A percentile compares a stretch with the other conserved stretches of the same genome.
phyloP scores from a whole-genome alignment of 2,797 vertebrate species.

The Alcedo quadribrachys region DNA sequence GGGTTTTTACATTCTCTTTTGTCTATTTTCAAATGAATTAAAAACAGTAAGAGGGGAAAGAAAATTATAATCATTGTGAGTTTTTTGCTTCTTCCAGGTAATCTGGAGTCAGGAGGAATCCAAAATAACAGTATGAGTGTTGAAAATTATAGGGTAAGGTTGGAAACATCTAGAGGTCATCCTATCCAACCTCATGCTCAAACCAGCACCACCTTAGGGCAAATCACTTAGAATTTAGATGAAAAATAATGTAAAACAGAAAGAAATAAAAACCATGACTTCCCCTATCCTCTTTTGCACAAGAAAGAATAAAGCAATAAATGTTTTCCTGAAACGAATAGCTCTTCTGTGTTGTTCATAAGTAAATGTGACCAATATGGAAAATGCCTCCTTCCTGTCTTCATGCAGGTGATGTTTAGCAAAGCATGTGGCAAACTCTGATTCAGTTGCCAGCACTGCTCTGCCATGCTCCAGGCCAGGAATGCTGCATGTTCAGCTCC shows the following conservation, averaged over 20 bases:
- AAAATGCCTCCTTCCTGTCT: not conserved
- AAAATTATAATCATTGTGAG: not conserved
- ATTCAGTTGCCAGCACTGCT: not conserved
- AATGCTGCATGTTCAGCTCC: not conserved
- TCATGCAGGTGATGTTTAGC: not conserved
- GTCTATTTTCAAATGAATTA: slow-evolving; percentile 6
- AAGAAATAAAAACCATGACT: not conserved
- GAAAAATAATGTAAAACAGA: not conserved
- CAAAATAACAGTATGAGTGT: not conserved
- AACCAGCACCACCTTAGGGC: not conserved
- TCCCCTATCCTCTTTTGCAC: not conserved
- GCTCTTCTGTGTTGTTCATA: not conserved
- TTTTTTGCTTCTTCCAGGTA: not conserved
- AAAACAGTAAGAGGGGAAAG: not conserved
- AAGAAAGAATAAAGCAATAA: not conserved
- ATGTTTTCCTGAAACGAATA: not conserved
- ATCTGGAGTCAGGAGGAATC: not conserved
- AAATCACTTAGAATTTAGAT: not conserved
- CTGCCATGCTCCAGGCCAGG: not conserved
- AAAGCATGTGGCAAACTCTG: not conserved
- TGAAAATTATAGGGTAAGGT: slow-evolving; percentile 7
- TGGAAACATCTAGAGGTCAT: not conserved
- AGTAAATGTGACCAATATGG: not conserved
- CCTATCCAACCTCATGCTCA: not conserved
- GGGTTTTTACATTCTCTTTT: not conserved